Evolutionary conservation across 2,797 vertebrate genomes (phyloP).

Genomic region (Pangasius macronema): DNA sequence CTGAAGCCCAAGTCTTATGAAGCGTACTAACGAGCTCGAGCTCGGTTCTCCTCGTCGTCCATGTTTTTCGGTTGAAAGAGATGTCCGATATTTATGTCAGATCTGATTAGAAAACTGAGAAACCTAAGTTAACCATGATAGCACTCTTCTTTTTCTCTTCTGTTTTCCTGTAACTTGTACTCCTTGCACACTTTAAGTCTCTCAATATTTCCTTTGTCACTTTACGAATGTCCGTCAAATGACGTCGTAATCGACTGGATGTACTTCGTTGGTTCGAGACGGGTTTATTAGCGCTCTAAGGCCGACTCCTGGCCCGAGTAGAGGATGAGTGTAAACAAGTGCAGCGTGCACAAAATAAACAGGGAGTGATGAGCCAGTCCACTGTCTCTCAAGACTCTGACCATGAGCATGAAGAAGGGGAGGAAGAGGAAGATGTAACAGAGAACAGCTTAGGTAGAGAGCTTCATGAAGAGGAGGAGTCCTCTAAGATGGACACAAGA

Average conservation of each 20-base stretch:
- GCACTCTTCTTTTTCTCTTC: neutral
- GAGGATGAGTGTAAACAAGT: constrained; percentile 95
- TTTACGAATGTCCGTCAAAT: too few relatives aligned
- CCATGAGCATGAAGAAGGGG: constrained; percentile 81
- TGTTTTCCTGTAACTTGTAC: neutral
- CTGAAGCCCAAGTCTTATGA: constrained; percentile 96
- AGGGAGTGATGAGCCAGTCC: constrained; percentile 61
- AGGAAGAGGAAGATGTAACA: constrained; percentile 54
- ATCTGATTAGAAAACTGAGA: neutral
- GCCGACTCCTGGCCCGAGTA: constrained; percentile 86
- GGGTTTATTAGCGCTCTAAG: too few relatives aligned
- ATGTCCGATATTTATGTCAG: too few relatives aligned
- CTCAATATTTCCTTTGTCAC: neutral
- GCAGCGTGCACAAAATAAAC: constrained; percentile 87
- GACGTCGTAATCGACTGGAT: too few relatives aligned
- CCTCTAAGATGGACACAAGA: constrained; percentile 63
- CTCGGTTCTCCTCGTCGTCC: too few relatives aligned
- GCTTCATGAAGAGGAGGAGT: constrained; percentile 73
- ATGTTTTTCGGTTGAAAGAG: too few relatives aligned
- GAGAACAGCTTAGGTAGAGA: constrained; percentile 69
- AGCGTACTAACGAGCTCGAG: constrained; percentile 95
- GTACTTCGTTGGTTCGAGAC: too few relatives aligned
- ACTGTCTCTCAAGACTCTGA: constrained; percentile 77
- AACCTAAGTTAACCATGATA: neutral
- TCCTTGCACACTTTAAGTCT: neutral